Conservation (phyloP, 2,888 invertebrate species). For the Xestia ashworthii region DNA sequence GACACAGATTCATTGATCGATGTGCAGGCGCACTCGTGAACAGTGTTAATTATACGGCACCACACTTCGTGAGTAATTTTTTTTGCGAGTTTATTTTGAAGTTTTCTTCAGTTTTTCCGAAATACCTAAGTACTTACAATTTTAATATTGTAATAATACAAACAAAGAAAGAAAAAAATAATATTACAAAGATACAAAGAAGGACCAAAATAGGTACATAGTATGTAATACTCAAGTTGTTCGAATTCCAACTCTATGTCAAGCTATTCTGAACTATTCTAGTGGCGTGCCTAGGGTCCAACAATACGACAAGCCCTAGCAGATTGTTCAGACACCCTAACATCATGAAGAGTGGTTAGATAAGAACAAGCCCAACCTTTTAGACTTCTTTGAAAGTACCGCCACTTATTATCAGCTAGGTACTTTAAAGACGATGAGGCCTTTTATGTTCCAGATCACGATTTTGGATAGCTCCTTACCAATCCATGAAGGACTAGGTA, state of each 20-base stretch:
- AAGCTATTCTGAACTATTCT: neutral
- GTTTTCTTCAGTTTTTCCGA: neutral
- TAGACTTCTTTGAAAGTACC: too few species aligned
- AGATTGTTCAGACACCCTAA: too few species aligned
- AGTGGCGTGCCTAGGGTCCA: too few species aligned
- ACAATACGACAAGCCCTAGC: too few species aligned
- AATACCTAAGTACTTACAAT: neutral
- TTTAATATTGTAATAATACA: neutral
- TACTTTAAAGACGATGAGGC: neutral
- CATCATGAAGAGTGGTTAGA: too few species aligned
- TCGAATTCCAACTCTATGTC: neutral
- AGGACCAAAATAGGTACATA: too few species aligned
- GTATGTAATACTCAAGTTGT: neutral
- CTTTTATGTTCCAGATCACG: neutral
- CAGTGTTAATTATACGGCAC: neutral
- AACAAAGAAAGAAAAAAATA: too few species aligned
- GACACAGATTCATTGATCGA: conserved; percentile 45
- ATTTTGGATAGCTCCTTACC: neutral
- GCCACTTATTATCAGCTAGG: neutral
- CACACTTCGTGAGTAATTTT: neutral
- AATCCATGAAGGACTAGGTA: neutral
- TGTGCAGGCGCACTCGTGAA: conserved; percentile 20
- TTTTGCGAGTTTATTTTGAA: conserved; percentile 3
- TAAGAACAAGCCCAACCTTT: too few species aligned
- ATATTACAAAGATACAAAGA: too few species aligned